Base-by-base conservation (phyloP, 92 coral and sea anemone species). In the Scolanthus callimorphus region DNA sequence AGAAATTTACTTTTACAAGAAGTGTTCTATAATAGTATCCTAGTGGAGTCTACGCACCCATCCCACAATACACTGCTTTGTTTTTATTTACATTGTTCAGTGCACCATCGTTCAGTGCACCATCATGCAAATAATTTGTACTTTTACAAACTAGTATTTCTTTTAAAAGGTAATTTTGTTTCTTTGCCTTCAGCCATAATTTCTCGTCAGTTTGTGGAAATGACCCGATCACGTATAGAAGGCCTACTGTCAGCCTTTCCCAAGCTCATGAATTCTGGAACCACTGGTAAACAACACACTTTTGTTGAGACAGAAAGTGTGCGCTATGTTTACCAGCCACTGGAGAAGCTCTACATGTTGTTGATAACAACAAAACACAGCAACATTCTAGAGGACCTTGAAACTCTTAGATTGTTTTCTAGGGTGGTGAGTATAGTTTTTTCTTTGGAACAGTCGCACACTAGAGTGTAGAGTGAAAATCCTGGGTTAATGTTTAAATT, bases 291-390 rank as follows among this genome's bases (percentile, higher is more conserved):
- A 64, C 98, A 92, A 43, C 98, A 92, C 78, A 92, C 98, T 20
- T 92, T 92, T 78, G 98, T 92, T 12, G 98, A 92, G 76, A 92
- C 98, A 37, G 98, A 92, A 46, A 92, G 98, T 60, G 98, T 92
- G 23, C 71, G 98, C 68, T 92, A 92, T 81, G 98, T 92, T 2
- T 92, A 92, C 70, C 98, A 92, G 50, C 98, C 98, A 13, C 78
- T 92, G 8, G 98, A 92, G 72, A 92, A 84, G 49, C 79, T 92
- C 20, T 92, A 92, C 73, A 92, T 92, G 98, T 83, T 92, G 31
- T 74, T 92, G 47, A 92, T 92, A 50, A 92, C 98, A 13, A 92
- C 98, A 10, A 92, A 92, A 84, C 94, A 89, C 39, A 92, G 98
- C 52, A 92, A 92, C 44, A 92, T 92, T 47, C 66, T 92, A 37